These are phyloP conservation scores for Tachysurus vachellii DNA, from an alignment of 2,113 vertebrate genomes.

Conservation along the genomic window DNA sequence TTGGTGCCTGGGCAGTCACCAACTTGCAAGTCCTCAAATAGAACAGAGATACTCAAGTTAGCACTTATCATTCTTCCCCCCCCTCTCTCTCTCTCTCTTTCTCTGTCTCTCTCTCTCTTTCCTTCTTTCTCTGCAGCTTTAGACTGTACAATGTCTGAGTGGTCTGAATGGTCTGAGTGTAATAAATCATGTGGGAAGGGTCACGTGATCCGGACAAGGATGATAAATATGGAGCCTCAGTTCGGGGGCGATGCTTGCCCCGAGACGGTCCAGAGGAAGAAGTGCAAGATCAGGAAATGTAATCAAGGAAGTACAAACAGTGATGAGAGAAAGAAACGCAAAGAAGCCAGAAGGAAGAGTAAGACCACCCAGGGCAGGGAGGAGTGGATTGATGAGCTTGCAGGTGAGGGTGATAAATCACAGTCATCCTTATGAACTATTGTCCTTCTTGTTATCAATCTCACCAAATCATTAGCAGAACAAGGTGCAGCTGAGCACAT, in stretches of 20 bases:
- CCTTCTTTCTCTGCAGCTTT: conserved; percentile 74
- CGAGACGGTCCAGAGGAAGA: conserved; percentile 89
- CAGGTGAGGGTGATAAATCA: conserved; percentile 73
- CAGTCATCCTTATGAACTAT: neutral
- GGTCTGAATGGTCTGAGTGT: conserved; percentile 96
- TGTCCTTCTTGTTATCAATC: neutral
- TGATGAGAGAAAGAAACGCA: conserved; percentile 86
- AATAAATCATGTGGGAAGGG: conserved; percentile 98
- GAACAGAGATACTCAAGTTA: neutral
- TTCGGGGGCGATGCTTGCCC: conserved; percentile 89
- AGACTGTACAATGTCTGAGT: conserved; percentile 87
- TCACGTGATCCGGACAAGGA: conserved; percentile 89
- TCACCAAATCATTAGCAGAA: neutral
- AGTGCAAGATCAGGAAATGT: conserved; percentile 92
- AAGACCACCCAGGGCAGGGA: conserved; percentile 82
- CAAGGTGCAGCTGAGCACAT: neutral
- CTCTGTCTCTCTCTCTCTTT: neutral
- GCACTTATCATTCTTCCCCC: neutral
- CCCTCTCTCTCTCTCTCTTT: neutral
- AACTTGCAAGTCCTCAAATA: neutral
- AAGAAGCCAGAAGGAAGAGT: conserved; percentile 87
- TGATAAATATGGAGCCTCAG: conserved; percentile 89
- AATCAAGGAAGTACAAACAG: conserved; percentile 78
- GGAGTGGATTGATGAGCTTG: conserved; percentile 77
- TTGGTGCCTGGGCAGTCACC: neutral